Evolutionary conservation across 2,797 vertebrate genomes (phyloP).

Genomic region (Phalloptychus januarius): DNA sequence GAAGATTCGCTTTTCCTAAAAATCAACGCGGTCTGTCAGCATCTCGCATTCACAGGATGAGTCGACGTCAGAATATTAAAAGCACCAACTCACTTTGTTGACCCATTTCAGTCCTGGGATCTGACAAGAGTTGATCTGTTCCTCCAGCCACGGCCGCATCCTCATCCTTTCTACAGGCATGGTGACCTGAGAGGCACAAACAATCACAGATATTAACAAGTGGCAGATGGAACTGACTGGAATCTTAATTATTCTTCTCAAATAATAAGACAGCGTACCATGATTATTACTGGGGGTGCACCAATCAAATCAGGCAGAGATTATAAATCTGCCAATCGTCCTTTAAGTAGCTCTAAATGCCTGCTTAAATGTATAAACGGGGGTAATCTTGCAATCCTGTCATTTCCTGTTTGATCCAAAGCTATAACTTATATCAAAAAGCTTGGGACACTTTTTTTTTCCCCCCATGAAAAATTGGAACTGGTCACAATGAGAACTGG

Average conservation of each 20-base stretch:
- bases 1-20: slow-evolving; percentile 96
- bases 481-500: background rate
- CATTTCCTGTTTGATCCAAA: background rate
- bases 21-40: slow-evolving; percentile 12
- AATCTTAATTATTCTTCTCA: background rate
- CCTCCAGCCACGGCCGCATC: slow-evolving; percentile 97
- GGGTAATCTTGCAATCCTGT: background rate
- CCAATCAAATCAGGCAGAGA: background rate
- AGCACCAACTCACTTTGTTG: slow-evolving; percentile 85
- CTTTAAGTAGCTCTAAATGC: background rate
- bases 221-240: background rate
- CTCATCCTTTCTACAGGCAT: slow-evolving; percentile 99
- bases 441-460: background rate
- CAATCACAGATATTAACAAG: background rate
- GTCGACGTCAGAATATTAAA: too few relatives aligned
- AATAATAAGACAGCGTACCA: background rate
- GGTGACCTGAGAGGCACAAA: slow-evolving; percentile 65
- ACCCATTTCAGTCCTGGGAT: slow-evolving; percentile 97
- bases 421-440: background rate
- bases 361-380: background rate
- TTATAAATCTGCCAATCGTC: background rate
- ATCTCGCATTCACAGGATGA: background rate
- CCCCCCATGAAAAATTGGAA: background rate
- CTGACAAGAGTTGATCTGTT: slow-evolving; percentile 93
- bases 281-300: background rate